Conservation (phyloP, 2,888 invertebrate species). For the Apamea anceps region DNA sequence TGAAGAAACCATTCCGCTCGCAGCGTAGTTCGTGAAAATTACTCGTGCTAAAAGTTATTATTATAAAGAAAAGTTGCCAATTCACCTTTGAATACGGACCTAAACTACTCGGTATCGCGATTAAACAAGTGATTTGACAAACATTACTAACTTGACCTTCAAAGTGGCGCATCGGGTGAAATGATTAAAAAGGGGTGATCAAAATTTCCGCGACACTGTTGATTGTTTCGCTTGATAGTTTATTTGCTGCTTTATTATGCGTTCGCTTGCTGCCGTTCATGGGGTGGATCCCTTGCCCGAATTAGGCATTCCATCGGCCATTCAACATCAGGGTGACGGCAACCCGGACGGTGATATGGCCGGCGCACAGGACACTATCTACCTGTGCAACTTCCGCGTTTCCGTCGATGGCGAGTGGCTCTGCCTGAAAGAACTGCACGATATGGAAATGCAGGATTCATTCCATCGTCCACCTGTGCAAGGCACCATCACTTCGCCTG, state of each 20-base stretch:
- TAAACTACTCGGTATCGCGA: conserved; percentile 28
- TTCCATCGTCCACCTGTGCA: conserved; percentile 92
- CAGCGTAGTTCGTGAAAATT: conserved; percentile 69
- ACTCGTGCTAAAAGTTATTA: conserved; percentile 47
- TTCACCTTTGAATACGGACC: conserved; percentile 45
- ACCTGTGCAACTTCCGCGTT: conserved; percentile 98
- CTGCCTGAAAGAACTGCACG: conserved; percentile 97
- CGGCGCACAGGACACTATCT: conserved; percentile 98
- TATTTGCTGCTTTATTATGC: conserved; percentile 89
- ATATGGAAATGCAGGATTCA: conserved; percentile 96
- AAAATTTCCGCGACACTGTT: conserved; percentile 80
- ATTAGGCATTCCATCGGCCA: conserved; percentile 81
- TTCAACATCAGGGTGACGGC: conserved; percentile 79
- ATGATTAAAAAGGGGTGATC: conserved; percentile 82
- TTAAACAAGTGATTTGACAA: conserved; percentile 47
- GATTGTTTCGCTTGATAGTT: conserved; percentile 86
- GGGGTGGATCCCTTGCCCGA: conserved; percentile 88
- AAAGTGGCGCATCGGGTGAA: conserved; percentile 71
- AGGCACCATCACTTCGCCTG: conserved; percentile 91
- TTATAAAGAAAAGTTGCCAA: conserved; percentile 27
- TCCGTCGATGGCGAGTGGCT: conserved; percentile 99
- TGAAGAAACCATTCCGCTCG: conserved; percentile 79
- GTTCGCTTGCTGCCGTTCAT: conserved; percentile 85
- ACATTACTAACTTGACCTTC: conserved; percentile 64
- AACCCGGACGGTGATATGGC: conserved; percentile 92